Base-by-base conservation (phyloP, 2,113 vertebrate genomes). In the Proteles cristata region DNA sequence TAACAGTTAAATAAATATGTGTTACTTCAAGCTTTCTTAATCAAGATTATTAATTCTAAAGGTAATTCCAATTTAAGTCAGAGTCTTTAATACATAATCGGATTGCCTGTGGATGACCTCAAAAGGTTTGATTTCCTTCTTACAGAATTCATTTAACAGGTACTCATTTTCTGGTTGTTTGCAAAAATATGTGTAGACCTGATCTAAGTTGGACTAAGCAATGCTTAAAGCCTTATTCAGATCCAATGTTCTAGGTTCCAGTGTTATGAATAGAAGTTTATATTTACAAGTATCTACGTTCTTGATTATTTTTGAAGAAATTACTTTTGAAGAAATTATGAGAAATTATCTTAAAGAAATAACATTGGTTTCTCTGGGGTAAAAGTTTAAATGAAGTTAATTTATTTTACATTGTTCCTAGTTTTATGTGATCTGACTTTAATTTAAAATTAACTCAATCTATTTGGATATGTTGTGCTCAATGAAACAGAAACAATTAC, bases 371-470 rank as follows among this genome's bases (percentile, higher is more conserved):
- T 95, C 84, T 96, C 92, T 53, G 45, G 92, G 85, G 65, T 87
- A 58, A 96, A 92, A 95, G 58, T 83, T 93, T 93, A 97, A 89
- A 71, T 81, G 68, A 92, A 97, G 89, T 92, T 68, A 87, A 96
- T 97, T 98, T 90, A 96, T 96, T 96, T 90, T 69, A 50, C 77
- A 96, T 69, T 68, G 45, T 90, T 93, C 50, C 88, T 77, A n/a
- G 50, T 97, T 93, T 94, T 96, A 97, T 96, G 92, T 96, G 76
- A 95, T 96, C 81, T 88, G 35, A 92, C 92, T 96, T 80, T 93
- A 94, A 94, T 96, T 97, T 97, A 90, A 97, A 98, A 96, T 92
- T 93, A 95, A 88, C 45, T 80, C 63, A n/a, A 50, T 81, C 83
- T 95, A 58, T 68, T 97, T 96, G 74, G 80, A 35, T 94, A 84